Evolutionary conservation across 2,797 vertebrate genomes (phyloP), one percentile per base, ranked within the genome.

Genomic region (Diplodus sargus): DNA sequence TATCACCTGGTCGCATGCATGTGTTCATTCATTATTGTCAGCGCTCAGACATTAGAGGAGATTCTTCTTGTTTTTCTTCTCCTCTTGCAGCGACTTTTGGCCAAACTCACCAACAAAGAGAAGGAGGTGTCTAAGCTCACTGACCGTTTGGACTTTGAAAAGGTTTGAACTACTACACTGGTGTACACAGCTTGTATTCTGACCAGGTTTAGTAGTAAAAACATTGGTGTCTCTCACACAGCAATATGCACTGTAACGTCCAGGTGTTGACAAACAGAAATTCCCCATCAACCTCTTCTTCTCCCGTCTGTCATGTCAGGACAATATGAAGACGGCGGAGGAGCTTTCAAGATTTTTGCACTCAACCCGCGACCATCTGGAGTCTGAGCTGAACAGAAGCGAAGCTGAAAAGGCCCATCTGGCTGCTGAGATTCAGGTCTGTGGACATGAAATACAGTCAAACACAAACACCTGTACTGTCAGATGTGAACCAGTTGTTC

Each of bases 331-430:
- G 89, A 93, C 95, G 0, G 94, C 94, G 0, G 84, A 88, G 0
- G 96, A 97, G 39, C 94, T 96, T 7, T 95, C 96, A 0, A 96
- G 94, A 63, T 90, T 96, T 18, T 90, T 98, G 89, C 96, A 97
- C 83, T 84, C 93, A 0, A 94, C 96, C 74, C 94, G 93, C 22
- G 91, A 88, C 20, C 95, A 95, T 66, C 90, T 98, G 76, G 96
- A 97, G 82, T 92, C 90, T 0, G 96, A 99, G 86, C 87, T 98
- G 70, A 91, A 89, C 39, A 91, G 83, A 83, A 93, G 94, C 1
- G 96, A 98, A 67, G 94, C 92, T 0, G 97, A 98, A 69, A 97
- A 96, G 79, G 86, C 83, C 67, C 94, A 86, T 0, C 90, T 97
- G 62, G 74, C 82, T 0, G 60, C 91, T 49, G 96, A 96, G 89